Evolutionary conservation across 1,140 invertebrate species (phyloP).

Genomic region (Aphaenogaster rudis): DNA sequence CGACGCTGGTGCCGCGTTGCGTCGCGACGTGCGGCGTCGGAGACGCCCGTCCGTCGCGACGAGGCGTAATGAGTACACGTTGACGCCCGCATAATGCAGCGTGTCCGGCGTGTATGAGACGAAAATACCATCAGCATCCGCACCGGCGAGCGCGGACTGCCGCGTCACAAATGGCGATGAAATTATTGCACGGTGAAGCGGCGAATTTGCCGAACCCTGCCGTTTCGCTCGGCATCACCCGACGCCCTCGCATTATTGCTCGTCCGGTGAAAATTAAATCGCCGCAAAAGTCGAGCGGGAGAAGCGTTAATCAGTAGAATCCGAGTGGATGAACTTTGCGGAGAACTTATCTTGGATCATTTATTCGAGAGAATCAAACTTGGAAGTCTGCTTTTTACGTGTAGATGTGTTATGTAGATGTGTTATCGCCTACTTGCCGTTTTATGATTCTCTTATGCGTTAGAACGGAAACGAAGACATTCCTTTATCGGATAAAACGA

Average conservation of each 20-base stretch:
- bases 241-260: conserved; percentile 25
- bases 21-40: conserved; percentile 45
- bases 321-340: background rate
- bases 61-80: conserved; percentile 37
- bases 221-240: background rate
- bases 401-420: no score
- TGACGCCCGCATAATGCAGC: conserved; percentile 65
- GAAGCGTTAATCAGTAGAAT: conserved; percentile 25
- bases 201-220: conserved; percentile 12
- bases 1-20: conserved; percentile 12
- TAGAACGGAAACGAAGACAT: background rate
- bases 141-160: background rate
- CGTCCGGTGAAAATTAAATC: conserved; percentile 37
- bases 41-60: conserved; percentile 48
- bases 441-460: background rate
- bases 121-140: conserved; percentile 64
- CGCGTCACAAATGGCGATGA: conserved; percentile 52
- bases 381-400: no score
- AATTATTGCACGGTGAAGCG: conserved; percentile 61
- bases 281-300: background rate
- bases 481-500: background rate
- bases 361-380: background rate
- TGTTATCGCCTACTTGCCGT: background rate
- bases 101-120: conserved; percentile 27
- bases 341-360: background rate